Evolutionary conservation across 1,140 invertebrate genomes (phyloP).

Genomic region (Aphidius gifuensis): DNA sequence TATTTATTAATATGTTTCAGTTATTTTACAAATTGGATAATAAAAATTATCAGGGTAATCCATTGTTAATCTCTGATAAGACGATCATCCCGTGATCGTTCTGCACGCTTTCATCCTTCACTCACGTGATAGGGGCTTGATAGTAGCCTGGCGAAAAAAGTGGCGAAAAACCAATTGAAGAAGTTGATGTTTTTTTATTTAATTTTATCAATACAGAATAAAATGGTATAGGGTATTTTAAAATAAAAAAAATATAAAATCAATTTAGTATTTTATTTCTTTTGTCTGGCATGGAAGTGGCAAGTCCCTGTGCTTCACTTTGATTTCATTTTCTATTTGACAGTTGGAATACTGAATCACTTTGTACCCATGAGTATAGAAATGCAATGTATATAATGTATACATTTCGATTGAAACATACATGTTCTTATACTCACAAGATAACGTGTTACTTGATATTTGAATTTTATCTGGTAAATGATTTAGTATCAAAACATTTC

Average conservation of each 20-base stretch:
- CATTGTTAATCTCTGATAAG: no score
- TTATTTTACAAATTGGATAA: no score
- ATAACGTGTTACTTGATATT: no score
- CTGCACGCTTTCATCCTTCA: no score
- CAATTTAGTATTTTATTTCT: not conserved
- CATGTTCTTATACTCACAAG: not conserved
- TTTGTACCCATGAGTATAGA: not conserved
- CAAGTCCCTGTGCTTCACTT: constrained; percentile 2
- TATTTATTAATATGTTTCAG: no score
- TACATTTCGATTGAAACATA: not conserved
- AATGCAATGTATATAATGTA: not conserved
- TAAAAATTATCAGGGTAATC: no score
- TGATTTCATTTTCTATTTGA: constrained; percentile 15
- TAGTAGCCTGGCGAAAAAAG: constrained; percentile 13
- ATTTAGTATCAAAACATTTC: no score
- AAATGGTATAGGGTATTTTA: no score
- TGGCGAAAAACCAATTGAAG: not conserved
- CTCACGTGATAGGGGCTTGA: not conserved
- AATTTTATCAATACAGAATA: no score
- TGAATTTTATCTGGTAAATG: not conserved
- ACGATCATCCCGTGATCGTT: no score
- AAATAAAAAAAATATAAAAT: no score
- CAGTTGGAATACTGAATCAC: constrained; percentile 6
- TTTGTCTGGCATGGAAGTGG: not conserved
- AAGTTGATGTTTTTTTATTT: not conserved